phyloP scores from a whole-genome alignment of 2,888 invertebrate genomes.

The Gisinianus flammeolus region DNA sequence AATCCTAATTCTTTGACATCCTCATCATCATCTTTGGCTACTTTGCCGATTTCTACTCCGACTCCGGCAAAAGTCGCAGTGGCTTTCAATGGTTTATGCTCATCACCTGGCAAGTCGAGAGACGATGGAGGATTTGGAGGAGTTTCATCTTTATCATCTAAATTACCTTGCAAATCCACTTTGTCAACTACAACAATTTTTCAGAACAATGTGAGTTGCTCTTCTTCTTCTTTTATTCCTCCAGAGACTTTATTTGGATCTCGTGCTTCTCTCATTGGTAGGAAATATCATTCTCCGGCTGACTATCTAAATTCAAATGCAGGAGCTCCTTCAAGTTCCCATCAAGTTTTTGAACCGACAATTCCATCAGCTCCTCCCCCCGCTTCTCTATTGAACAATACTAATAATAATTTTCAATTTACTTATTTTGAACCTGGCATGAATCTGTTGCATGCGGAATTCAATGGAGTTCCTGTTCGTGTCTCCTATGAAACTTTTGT shows the following conservation, averaged over 20 bases:
- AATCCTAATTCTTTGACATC: neutral
- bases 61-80: neutral
- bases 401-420: neutral
- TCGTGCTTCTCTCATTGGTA: neutral
- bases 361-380: neutral
- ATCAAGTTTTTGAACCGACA: too few relatives aligned
- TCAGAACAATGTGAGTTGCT: neutral
- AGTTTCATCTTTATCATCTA: too few relatives aligned
- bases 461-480: slow-evolving; percentile 43
- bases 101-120: too few relatives aligned
- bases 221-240: slow-evolving; percentile 16
- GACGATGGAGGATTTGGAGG: too few relatives aligned
- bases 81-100: neutral
- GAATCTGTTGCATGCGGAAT: slow-evolving; percentile 1
- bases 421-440: neutral
- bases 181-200: too few relatives aligned
- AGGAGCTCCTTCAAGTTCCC: too few relatives aligned
- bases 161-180: too few relatives aligned
- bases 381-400: neutral
- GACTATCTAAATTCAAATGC: too few relatives aligned
- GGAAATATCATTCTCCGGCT: neutral
- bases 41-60: neutral
- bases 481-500: slow-evolving; percentile 44
- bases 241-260: neutral
- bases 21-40: neutral